Conservation (phyloP, 2,888 invertebrate species). For the Zaprionus lineosus region DNA sequence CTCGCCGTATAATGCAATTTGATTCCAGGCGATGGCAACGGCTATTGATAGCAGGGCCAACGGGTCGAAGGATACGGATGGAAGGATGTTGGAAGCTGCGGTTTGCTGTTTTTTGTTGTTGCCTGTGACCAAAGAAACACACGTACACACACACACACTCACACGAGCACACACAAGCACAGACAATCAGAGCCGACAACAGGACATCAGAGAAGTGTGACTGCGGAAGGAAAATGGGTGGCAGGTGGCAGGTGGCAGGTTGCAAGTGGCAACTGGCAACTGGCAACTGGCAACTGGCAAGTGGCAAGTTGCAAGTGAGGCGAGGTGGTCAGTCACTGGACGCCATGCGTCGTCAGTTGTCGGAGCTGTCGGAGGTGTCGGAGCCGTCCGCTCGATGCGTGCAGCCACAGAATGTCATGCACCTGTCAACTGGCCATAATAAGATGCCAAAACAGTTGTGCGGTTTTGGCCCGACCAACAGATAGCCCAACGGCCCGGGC, state of each 20-base stretch:
- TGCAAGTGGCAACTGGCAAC: no score
- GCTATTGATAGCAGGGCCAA: conserved; percentile 58
- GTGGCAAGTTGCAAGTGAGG: background rate
- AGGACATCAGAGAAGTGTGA: background rate
- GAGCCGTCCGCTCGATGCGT: conserved; percentile 51
- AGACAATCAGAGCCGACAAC: conserved; percentile 1
- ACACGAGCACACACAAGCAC: background rate
- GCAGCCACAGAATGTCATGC: conserved; percentile 76
- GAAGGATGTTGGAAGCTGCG: conserved; percentile 43
- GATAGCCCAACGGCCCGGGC: conserved; percentile 24
- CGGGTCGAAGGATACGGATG: background rate
- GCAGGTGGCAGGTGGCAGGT: no score
- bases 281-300: no score
- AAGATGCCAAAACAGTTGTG: conserved; percentile 79
- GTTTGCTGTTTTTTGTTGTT: conserved; percentile 48
- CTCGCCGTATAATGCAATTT: conserved; percentile 52
- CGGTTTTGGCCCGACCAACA: conserved; percentile 59
- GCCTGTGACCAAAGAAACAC: conserved; percentile 41
- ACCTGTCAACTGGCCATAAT: conserved; percentile 74
- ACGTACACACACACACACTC: no score
- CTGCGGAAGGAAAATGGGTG: no score
- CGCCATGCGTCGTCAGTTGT: conserved; percentile 46
- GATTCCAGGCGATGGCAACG: conserved; percentile 40
- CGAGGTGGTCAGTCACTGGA: background rate
- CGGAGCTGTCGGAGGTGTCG: no score